phyloP scores from a whole-genome alignment of 2,113 vertebrate genomes.

The Hoplias malabaricus region DNA sequence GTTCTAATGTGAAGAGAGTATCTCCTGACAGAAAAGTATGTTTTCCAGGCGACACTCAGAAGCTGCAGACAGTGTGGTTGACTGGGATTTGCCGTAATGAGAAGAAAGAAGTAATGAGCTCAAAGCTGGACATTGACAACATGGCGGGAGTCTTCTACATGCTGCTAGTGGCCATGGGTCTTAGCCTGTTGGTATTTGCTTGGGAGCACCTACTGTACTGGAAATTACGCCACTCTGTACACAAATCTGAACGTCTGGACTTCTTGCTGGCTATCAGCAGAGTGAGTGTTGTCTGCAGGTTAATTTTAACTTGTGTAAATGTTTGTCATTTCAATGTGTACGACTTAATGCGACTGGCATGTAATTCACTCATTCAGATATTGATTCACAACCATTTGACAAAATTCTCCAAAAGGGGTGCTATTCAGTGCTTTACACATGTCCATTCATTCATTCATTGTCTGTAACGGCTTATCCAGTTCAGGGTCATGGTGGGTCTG shows the following conservation, averaged over 20 bases:
- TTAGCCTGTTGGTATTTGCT: slow-evolving; percentile 92
- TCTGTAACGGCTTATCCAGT: too few relatives aligned
- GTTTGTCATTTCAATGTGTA: not conserved
- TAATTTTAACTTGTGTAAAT: not conserved
- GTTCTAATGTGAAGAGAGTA: not conserved
- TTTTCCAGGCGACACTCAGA: slow-evolving; percentile 89
- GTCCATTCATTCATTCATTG: too few relatives aligned
- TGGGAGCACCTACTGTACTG: slow-evolving; percentile 98
- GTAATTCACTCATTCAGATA: too few relatives aligned
- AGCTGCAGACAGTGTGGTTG: slow-evolving; percentile 96
- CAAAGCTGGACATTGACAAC: slow-evolving; percentile 97
- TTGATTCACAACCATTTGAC: too few relatives aligned
- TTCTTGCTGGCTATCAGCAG: slow-evolving; percentile 94
- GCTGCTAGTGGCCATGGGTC: slow-evolving; percentile 97
- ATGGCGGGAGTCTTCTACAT: slow-evolving; percentile 99
- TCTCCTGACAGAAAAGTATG: slow-evolving; percentile 17
- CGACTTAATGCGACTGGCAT: too few relatives aligned
- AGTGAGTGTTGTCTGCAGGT: slow-evolving; percentile 62
- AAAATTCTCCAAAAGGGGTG: too few relatives aligned
- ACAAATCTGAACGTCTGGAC: slow-evolving; percentile 82
- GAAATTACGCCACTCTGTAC: slow-evolving; percentile 90
- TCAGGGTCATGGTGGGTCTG: too few relatives aligned
- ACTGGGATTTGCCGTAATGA: slow-evolving; percentile 97
- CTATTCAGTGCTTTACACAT: too few relatives aligned
- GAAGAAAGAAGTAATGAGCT: slow-evolving; percentile 99